Base-by-base conservation (phyloP, 2,113 vertebrate genomes). In the Melanocharis versteri region DNA sequence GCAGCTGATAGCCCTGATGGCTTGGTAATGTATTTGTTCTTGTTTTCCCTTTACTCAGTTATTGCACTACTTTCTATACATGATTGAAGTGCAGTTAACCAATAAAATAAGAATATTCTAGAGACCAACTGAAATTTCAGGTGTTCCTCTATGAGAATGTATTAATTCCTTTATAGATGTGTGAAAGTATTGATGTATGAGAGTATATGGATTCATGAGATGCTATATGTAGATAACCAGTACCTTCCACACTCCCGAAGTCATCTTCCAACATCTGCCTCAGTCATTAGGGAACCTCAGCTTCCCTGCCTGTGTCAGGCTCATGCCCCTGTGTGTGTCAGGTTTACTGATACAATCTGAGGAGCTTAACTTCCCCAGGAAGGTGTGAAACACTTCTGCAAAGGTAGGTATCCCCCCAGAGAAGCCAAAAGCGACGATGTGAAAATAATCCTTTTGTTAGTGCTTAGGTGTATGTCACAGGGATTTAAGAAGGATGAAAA, bases 151-250 rank as follows among this genome's bases (percentile, higher is more conserved):
- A 5, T 60, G 56, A n/a, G 37, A 39, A 9, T 18, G 9, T n/a
- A 10, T n/a, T 16, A 40, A n/a, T 75, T 64, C 3, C 5, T 76
- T 50, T 42, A 22, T 54, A 33, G 42, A n/a, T 15, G 11, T 50
- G 26, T 60, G 28, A 3, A 30, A 15, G 9, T 24, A 30, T 39
- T 61, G 1, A 7, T 33, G 11, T 8, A 17, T 18, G 33, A 73
- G 47, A 13, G 11, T 28, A 2, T 11, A 1, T n/a, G 35, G n/a
- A 31, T 56, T 73, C 9, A 30, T 8, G 39, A 62, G 26, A 10
- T 72, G 13, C 7, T n/a, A 0, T 9, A 0, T 13, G 7, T 13
- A 23, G 26, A 4, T 45, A 33, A 39, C 23, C 3, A 15, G 35
- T 39, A 11, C 7, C 16, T 91, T 45, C 39, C 22, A 10, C 14